A percentile compares a stretch with the other conserved stretches of the same genome.
These are phyloP conservation scores for Physocephala rufipes DNA, from an alignment of 2,888 invertebrate species.

Conservation along the genomic window DNA sequence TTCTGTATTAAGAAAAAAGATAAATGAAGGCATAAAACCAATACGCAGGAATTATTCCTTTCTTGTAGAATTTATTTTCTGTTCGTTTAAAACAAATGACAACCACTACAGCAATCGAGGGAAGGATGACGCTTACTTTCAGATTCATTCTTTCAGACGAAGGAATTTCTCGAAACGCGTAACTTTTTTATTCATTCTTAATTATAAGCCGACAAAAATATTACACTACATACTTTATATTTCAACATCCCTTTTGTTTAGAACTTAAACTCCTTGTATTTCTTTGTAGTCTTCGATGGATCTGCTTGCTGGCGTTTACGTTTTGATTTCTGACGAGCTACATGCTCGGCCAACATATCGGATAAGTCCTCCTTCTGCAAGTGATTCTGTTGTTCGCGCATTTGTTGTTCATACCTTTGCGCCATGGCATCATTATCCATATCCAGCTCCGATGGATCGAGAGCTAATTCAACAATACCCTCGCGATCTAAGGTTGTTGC, in stretches of 20 bases:
- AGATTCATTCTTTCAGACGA: too few species aligned
- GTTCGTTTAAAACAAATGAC: too few species aligned
- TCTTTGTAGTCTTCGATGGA: conserved; percentile 88
- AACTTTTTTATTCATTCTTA: too few species aligned
- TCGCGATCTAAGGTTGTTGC: conserved; percentile 66
- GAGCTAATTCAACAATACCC: conserved; percentile 89
- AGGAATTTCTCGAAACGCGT: too few species aligned
- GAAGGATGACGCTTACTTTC: too few species aligned
- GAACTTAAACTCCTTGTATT: conserved; percentile 99
- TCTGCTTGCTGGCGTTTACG: conserved; percentile 90
- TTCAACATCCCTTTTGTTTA: conserved; percentile 62
- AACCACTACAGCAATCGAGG: too few species aligned
- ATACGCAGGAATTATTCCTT: too few species aligned
- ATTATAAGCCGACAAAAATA: too few species aligned
- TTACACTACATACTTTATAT: too few species aligned
- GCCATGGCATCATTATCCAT: conserved; percentile 96
- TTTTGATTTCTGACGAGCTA: conserved; percentile 95
- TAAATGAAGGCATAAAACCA: too few species aligned
- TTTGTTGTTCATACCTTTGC: conserved; percentile 93
- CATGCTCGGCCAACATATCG: conserved; percentile 98
- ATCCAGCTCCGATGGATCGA: conserved; percentile 97
- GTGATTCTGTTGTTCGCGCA: conserved; percentile 90
- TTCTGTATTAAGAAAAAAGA: too few species aligned
- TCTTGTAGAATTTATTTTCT: too few species aligned
- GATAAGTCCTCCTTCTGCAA: conserved; percentile 93